Percentiles rank a stretch among this genome's conserved stretches.
phyloP scores from a whole-genome alignment of 2,797 vertebrate genomes.

The Platalea minor region DNA sequence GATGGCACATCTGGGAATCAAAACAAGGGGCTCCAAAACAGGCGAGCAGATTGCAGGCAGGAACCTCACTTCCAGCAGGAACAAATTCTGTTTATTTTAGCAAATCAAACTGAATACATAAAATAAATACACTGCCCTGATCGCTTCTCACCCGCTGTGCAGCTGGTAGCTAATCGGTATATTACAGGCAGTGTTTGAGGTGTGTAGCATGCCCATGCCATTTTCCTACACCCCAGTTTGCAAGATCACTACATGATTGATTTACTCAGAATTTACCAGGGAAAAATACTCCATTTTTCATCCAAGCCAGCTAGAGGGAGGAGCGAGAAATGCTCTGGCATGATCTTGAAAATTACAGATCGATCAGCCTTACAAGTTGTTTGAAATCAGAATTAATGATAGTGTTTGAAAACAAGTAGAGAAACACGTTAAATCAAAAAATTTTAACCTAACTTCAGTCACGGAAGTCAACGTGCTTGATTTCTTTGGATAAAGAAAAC shows the following conservation, averaged over 20 bases:
- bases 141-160: not conserved
- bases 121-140: not conserved
- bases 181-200: not conserved
- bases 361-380: not conserved
- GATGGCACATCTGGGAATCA: not conserved
- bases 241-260: not conserved
- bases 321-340: not conserved
- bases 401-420: not conserved
- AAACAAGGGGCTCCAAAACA: not conserved
- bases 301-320: not conserved
- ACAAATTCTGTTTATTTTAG: not conserved
- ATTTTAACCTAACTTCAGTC: not conserved
- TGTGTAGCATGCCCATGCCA: accelerated
- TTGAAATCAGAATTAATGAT: not conserved
- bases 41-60: not conserved
- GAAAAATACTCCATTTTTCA: not conserved
- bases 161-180: not conserved
- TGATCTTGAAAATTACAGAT: not conserved
- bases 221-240: not conserved
- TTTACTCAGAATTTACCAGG: not conserved
- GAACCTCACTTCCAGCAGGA: not conserved
- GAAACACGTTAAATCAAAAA: not conserved
- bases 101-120: not conserved
- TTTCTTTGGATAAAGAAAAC: not conserved
- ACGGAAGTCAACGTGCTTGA: not conserved